These are phyloP conservation scores for Steatornis caripensis DNA, from an alignment of 2,113 vertebrate genomes.

Conservation along the genomic window DNA sequence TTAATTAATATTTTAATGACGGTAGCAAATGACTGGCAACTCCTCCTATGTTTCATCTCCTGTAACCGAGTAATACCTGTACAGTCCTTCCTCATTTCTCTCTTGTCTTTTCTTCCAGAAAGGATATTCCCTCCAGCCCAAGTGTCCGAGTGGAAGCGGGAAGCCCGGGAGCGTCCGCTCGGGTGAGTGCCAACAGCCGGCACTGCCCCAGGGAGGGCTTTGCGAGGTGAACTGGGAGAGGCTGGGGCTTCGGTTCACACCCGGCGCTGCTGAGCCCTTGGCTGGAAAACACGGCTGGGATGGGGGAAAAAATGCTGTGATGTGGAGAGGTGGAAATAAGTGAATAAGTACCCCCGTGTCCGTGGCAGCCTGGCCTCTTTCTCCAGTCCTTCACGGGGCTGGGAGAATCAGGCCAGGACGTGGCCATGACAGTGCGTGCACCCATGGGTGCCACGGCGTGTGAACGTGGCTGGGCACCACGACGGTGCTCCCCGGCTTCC, in stretches of 20 bases:
- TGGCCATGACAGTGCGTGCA: fast-evolving
- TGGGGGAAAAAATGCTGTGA: too few relatives aligned
- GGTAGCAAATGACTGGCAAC: background rate
- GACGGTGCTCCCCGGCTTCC: too few relatives aligned
- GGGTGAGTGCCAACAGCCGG: conserved; percentile 65
- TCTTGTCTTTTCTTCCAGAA: conserved; percentile 71
- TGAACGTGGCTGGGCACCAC: background rate
- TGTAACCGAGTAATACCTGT: background rate
- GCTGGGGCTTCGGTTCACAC: background rate
- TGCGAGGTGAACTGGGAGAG: background rate
- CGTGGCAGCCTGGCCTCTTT: background rate
- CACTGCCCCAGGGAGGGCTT: background rate
- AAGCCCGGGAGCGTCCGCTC: conserved; percentile 56
- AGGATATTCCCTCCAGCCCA: conserved; percentile 74
- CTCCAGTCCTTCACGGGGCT: background rate
- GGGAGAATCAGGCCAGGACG: background rate
- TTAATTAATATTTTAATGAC: background rate
- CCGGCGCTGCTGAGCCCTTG: background rate
- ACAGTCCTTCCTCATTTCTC: background rate
- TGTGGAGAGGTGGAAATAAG: background rate
- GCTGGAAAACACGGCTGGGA: background rate
- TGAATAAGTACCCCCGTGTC: background rate
- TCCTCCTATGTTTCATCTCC: background rate
- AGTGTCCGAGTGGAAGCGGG: conserved; percentile 60
- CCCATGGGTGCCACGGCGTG: fast-evolving